Conservation (phyloP, 37 sponge, comb jelly and placozoan species). For the Bolinopsis microptera region DNA sequence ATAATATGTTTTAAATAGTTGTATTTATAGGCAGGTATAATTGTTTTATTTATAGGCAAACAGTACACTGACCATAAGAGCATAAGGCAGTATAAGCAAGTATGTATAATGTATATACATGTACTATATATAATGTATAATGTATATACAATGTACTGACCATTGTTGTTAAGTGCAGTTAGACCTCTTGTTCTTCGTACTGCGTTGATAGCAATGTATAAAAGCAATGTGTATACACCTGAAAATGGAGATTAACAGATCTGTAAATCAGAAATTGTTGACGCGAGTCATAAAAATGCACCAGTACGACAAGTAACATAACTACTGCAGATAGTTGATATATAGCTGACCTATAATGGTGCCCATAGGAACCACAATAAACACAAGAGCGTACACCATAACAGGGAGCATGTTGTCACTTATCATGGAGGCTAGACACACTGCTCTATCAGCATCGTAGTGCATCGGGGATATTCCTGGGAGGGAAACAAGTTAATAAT, state of each 20-base stretch:
- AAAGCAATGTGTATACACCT: conserved; percentile 23
- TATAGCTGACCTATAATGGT: neutral
- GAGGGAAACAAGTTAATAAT: neutral
- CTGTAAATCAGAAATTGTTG: neutral
- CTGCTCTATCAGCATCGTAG: neutral
- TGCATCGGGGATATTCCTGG: conserved; percentile 6
- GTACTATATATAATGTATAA: too few species aligned
- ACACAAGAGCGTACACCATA: neutral
- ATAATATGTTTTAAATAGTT: too few species aligned
- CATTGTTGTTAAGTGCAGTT: neutral
- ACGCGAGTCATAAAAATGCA: too few species aligned
- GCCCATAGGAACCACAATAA: neutral
- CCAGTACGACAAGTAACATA: too few species aligned
- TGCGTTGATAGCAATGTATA: neutral
- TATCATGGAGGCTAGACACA: neutral
- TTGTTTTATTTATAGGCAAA: too few species aligned
- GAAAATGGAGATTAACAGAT: neutral
- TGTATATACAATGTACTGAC: too few species aligned
- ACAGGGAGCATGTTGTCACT: neutral
- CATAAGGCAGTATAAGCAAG: too few species aligned
- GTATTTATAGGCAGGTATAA: too few species aligned
- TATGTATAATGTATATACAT: too few species aligned
- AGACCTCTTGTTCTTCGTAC: neutral
- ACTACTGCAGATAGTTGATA: too few species aligned
- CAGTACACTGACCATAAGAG: too few species aligned